Evolutionary conservation across 2,888 invertebrate species (phyloP), one percentile per base, ranked within the genome.

Genomic region (Megamerina dolium): DNA sequence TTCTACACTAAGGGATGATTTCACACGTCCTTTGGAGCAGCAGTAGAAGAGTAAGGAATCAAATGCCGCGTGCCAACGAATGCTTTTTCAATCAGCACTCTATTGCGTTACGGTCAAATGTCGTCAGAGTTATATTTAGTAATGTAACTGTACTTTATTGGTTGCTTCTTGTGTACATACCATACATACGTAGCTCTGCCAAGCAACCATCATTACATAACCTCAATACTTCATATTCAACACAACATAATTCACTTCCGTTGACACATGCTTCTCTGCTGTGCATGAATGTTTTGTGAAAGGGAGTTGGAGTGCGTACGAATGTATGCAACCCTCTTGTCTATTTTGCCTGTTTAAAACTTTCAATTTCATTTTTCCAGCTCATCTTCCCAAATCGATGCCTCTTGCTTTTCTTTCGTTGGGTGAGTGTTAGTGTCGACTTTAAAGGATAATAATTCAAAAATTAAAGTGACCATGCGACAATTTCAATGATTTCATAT

Each of bases 381-480:
- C 23, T n/a, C 27, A 27, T 13, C 10, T 27, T 27, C 5, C 13
- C 27, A 10, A 10, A 10, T 27, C 13, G 10, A 27, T 5, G 5
- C 6, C 10, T 23, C 10, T 23, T 23, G 6, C 26, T 23, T 23
- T 23, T 23, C 10, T 23, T 23, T 5, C 13, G 10, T 27, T 27
- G 10, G 13, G 27, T 10, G 27, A 27, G 4, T n/a, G 5, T 13
- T n/a, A 4, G 16, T 3, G 31, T 16, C 21, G 30, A 33, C 38
- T 26, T 40, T 32, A 21, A 58, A 57, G 57, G 58, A 57, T 62
- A 62, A 64, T 66, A 66, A 66, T 63, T 66, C 61, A 61, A 57
- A 64, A 58, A 61, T 64, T 61, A 63, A 64, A 64, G 67, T 64
- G 64, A 64, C 64, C 64, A 66, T 63, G 66, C 53, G 64, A 63